These are phyloP conservation scores for Trachelus troglodyta DNA, from an alignment of 2,888 invertebrate genomes.

Conservation along the genomic window DNA sequence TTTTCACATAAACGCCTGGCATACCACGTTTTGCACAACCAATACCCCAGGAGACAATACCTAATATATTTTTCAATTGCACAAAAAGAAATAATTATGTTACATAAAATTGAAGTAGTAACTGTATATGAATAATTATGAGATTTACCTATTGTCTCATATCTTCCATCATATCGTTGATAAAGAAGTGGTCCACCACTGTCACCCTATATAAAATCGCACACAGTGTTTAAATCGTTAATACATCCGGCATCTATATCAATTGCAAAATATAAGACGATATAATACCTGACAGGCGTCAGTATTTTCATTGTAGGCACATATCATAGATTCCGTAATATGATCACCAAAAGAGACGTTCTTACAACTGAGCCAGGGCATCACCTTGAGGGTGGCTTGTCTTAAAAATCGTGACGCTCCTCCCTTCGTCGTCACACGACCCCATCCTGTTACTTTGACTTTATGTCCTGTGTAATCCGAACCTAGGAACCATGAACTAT, in stretches of 20 bases:
- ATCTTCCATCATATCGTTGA: constrained; percentile 69
- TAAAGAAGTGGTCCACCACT: constrained; percentile 75
- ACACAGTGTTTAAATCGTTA: background rate
- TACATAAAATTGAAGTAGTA: background rate
- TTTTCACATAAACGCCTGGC: constrained; percentile 66
- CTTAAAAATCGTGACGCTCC: constrained; percentile 67
- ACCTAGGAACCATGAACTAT: constrained; percentile 47
- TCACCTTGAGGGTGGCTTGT: constrained; percentile 67
- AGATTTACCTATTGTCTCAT: constrained; percentile 71
- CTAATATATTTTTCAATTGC: constrained; percentile 55
- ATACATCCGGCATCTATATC: background rate
- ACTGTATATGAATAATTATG: background rate
- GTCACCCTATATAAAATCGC: constrained; percentile 69
- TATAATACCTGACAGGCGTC: constrained; percentile 74
- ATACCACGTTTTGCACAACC: constrained; percentile 72
- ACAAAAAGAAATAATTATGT: background rate
- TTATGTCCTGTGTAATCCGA: constrained; percentile 65
- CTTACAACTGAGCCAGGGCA: constrained; percentile 65
- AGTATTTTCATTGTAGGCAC: constrained; percentile 72
- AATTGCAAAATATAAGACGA: background rate
- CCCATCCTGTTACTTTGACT: constrained; percentile 72
- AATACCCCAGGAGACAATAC: constrained; percentile 76
- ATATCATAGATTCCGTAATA: constrained; percentile 71
- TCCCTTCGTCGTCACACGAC: constrained; percentile 56
- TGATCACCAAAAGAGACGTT: constrained; percentile 55